Evolutionary conservation across 64 coral and sea anemone genomes (phyloP), one percentile per base, ranked within the genome.

Genomic region (Exaiptasia diaphana): DNA sequence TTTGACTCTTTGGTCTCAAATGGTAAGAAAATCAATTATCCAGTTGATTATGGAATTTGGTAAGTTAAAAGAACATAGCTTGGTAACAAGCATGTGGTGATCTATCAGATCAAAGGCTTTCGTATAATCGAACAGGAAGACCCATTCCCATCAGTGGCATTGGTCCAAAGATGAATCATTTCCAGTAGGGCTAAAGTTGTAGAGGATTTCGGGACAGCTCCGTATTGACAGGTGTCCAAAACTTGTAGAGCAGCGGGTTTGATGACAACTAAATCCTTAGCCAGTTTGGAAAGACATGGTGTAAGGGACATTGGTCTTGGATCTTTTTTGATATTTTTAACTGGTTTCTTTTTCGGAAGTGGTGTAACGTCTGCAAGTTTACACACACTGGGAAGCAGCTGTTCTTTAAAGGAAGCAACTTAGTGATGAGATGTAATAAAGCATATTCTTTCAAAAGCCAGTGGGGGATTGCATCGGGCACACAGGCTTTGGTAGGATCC

Each of bases 331-430:
- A 67, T 4, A 31, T 67, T 29, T 5, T 11, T 67, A 67, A 67
- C 15, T 67, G 62, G 62, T 31, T 67, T 67, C 34, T 31, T 25
- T 67, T 67, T 67, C 2, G 62, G 62, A 67, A 67, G 3, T 67
- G 62, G 62, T 30, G 62, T 67, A 29, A 67, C 28, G 32, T 67
- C 62, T 67, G 62, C 62, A 31, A 30, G 34, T 67, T 67, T 67
- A 20, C 62, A 67, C 62, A 13, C 17, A 17, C 24, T 10, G 25
- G 62, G 20, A 4, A 67, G 13, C 20, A 20, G 25, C 28, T 67
- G 62, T 34, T 67, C 62, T 3, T 67, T 67, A 67, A 30, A 67
- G 25, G 62, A 67, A 29, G 24, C 34, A 67, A 14, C 32, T 67
- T 30, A 67, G 27, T 30, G 24, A 67, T 8, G 34, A 29, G 24